Base-by-base conservation (phyloP, 2,797 vertebrate genomes). In the Tiaroga cobitis region DNA sequence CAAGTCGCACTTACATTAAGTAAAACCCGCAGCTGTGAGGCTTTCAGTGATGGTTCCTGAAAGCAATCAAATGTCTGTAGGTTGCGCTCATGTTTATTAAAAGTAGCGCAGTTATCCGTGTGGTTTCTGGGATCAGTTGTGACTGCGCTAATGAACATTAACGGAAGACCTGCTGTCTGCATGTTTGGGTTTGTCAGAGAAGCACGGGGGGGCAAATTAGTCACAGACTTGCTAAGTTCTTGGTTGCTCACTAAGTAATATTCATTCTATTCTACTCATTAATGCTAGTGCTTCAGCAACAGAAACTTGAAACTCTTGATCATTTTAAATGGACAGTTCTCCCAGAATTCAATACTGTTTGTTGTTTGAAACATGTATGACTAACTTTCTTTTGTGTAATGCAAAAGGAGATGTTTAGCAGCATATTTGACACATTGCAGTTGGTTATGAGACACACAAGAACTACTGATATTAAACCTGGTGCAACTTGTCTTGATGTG, bases 151-250 rank as follows among this genome's bases (percentile, higher is more conserved):
- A 84, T 26, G 43, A 75, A 70, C 49, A 41, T 13, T 59, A n/a
- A 82, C 29, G 37, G 68, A 67, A 77, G 29, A 56, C 59, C 59
- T 68, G 73, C 61, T 67, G 70, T 74, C 18, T 83, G 72, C 67
- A 83, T 65, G 15, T 73, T 83, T 65, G 72, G 21, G 59, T 54
- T 83, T 67, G 59, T 85, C 68, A 70, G 67, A 34, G 41, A 85
- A 67, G 4, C 59, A 75, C 6, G 18, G 69, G 56, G 56, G 41
- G 34, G 74, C 32, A 79, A 69, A 84, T 69, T 84, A 78, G n/a
- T 65, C 65, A 9, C 54, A 69, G 63, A 59, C 61, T 39, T 84
- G 83, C 24, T 70, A 8, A 70, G 34, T 37, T 67, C 37, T 54
- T 69, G 46, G 63, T 69, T 84, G 46, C 18, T 83, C 59, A 21